A percentile compares a stretch with the other conserved stretches of the same genome.
These are phyloP conservation scores for Daphoenositta chrysoptera DNA, from an alignment of 2,113 vertebrate species.

Conservation along the genomic window DNA sequence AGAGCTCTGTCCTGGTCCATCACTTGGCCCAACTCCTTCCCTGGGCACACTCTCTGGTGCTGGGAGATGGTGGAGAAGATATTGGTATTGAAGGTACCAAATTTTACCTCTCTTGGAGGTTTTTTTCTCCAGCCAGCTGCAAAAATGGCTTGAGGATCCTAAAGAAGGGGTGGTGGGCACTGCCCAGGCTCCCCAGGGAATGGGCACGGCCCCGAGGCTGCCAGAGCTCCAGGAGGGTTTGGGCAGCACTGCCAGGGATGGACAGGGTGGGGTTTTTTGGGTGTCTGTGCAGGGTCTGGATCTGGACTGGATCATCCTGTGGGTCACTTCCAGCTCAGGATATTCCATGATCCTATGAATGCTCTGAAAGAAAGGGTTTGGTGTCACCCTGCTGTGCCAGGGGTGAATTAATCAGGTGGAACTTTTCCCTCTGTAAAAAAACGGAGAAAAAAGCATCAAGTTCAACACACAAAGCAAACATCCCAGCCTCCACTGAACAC, in stretches of 20 bases:
- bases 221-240: background rate
- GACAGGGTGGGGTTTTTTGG: background rate
- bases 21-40: background rate
- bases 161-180: background rate
- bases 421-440: background rate
- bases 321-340: background rate
- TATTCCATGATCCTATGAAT: background rate
- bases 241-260: background rate
- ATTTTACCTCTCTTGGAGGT: background rate
- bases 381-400: background rate
- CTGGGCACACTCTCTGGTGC: fast-evolving
- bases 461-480: background rate
- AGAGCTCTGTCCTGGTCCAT: background rate
- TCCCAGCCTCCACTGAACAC: background rate
- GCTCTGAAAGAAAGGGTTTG: background rate
- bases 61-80: background rate
- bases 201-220: fast-evolving
- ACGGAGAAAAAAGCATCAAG: background rate
- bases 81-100: background rate
- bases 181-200: background rate
- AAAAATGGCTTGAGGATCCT: background rate
- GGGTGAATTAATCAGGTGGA: background rate
- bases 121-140: background rate
- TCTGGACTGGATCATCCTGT: background rate
- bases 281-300: background rate